Evolutionary conservation across 2,888 invertebrate genomes (phyloP), one percentile per base, ranked within the genome.

Genomic region (Spilosoma lubricipeda): DNA sequence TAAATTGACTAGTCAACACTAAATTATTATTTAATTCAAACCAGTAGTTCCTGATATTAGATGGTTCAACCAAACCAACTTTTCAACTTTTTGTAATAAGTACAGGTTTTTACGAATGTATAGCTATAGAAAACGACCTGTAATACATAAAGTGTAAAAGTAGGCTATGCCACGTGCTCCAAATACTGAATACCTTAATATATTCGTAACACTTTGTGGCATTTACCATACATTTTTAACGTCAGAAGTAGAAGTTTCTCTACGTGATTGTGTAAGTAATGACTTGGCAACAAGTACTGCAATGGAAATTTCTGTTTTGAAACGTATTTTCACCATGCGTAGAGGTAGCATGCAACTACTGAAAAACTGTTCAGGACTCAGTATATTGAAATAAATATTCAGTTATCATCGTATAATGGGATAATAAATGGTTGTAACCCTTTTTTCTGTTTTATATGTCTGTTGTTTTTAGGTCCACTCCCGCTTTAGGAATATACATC

Each of bases 141-240:
- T 36, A 63, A 63, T 68, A 68, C n/a, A 48, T 48, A 27, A 70
- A 48, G n/a, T 5, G 18, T 27, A 63, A 67, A 15, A 71, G 18
- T 67, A 68, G 45, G 45, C 67, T 33, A 18, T 72, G 59, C 63
- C 71, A 82, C 76, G 73, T 80, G 80, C 33, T 67, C 63, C 64
- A 5, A 71, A 73, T 82, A 70, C 63, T 70, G 76, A 80, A 69
- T 77, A 76, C 23, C 8, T 13, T 71, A 74, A 74, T 74, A 70
- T 74, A 80, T 74, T 79, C 73, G 20, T 56, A 77, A 48, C 68
- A 75, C 73, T 73, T 78, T 63, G 27, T 33, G 76, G 52, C 42
- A 72, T 77, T 63, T 66, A 64, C 18, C 20, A 63, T n/a, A 30
- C n/a, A 69, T 56, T 64, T 69, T 56, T n/a, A 42, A 39, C 27